Base-by-base conservation (phyloP, 2,797 vertebrate species). In the Spondyliosoma cantharus region DNA sequence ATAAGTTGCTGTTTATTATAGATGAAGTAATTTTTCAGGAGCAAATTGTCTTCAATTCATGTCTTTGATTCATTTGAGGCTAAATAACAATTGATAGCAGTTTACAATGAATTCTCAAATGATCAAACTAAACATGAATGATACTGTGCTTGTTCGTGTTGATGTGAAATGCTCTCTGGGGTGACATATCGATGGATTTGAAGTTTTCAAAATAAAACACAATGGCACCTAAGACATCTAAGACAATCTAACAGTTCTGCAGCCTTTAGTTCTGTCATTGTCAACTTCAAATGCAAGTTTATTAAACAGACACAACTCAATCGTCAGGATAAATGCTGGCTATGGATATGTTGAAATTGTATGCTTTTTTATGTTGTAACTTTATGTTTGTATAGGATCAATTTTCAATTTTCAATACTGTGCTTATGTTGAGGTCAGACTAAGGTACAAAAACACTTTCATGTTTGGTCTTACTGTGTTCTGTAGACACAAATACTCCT, bases 61-160 rank as follows among this genome's bases (percentile, higher is more conserved):
- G 72, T 74, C 65, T 50, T 25, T 24, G 24, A 63, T 77, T 79
- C 45, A 78, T 64, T 46, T 16, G 11, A 73, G 68, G 45, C 27
- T 69, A 29, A 67, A 76, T 57, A 27, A n/a, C 56, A 54, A 11
- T 17, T 54, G n/a, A 71, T 22, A 5, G 25, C 25, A 2, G 12
- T 50, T 56, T 24, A 56, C 43, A 17, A 5, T 70, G 45, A 32
- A 58, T 74, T 56, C 70, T 60, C 29, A 37, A 49, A 53, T 2
- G 13, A 25, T 54, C 56, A 61, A 29, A 16, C 20, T 24, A 53
- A 76, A 73, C 20, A 20, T 24, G 32, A 75, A 59, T 24, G 52
- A 32, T 45, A 22, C 19, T 50, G 61, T 14, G 54, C 46, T 50
- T 65, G 67, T 69, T 80, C 78, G 62, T 49, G 61, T 49, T 70